These are phyloP conservation scores for Nowickia ferox DNA, from an alignment of 2,888 invertebrate genomes.

Conservation along the genomic window DNA sequence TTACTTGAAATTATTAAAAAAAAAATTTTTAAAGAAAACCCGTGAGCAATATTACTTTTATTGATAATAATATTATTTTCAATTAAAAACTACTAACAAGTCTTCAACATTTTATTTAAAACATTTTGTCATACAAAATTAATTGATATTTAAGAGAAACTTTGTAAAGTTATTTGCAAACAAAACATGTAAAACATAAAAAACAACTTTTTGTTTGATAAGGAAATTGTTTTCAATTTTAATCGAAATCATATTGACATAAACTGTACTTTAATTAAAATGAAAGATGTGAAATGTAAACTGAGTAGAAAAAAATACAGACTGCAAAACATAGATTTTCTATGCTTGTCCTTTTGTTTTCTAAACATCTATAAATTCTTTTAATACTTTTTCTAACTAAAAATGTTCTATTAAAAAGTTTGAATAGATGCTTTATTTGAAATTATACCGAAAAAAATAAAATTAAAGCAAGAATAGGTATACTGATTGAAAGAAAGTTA, in stretches of 20 bases:
- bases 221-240: too few species aligned
- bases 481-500: constrained; percentile 3
- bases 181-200: neutral
- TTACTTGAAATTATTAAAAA: too few species aligned
- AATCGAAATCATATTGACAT: constrained; percentile 49
- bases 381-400: neutral
- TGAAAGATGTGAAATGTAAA: neutral
- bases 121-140: constrained; percentile 38
- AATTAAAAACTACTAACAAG: neutral
- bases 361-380: constrained; percentile 15
- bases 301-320: neutral
- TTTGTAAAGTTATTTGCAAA: constrained; percentile 36
- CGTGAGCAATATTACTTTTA: too few species aligned
- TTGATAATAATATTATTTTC: too few species aligned
- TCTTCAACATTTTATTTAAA: neutral
- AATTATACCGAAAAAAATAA: neutral
- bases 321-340: neutral
- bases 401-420: constrained; percentile 5
- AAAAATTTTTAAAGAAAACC: too few species aligned
- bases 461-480: neutral
- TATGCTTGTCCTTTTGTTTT: constrained; percentile 3
- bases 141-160: constrained; percentile 54
- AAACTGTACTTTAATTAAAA: constrained; percentile 53
- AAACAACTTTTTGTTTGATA: constrained; percentile 7
- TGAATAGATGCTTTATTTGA: neutral